Base-by-base conservation (phyloP, 2,888 invertebrate species). In the Empis stercorea region DNA sequence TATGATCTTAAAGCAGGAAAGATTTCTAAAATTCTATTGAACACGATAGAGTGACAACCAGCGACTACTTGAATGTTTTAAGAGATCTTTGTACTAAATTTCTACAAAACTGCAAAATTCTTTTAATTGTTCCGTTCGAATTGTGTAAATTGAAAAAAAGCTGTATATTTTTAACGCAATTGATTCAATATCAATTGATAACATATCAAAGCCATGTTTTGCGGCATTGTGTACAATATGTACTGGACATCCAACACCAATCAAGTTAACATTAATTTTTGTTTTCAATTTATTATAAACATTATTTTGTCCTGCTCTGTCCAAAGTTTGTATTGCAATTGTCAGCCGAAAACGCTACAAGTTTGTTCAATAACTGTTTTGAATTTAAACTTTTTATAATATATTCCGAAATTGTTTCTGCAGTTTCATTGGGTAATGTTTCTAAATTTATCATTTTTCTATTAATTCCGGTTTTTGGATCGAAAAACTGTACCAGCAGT, bases 311-410 rank as follows among this genome's bases (percentile, higher is more conserved):
- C 53, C 51, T 41, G 40, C 34, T 9, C 52, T 46, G 15, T 50
- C 54, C 54, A 42, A 55, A 55, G 42, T 55, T 56, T 10, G 49
- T 52, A 17, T 50, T 50, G 34, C 43, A 45, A 41, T 50, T 50
- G 17, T 50, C 50, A 10, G 34, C 48, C 7, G 36, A 30, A 37
- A 45, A 50, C 11, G 48, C 47, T 20, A 39, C 20, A 39, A 39
- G 16, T 17, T 39, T 39, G 9, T 39, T 13, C n/a, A 17, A 34
- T n/a, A 34, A n/a, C 4, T 34, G n/a, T n/a, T 34, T n/a, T 39
- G 13, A 20, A 20, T 39, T 39, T 10, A 39, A 39, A 39, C 13
- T 39, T 20, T 39, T 39, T 39, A 17, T 37, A 37, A 43, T 11
- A 16, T 41, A 41, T 11, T 41, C 15, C 3, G 27, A 41, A 20